phyloP scores from a whole-genome alignment of 2,797 vertebrate genomes.

The Meriones psammophilus region DNA sequence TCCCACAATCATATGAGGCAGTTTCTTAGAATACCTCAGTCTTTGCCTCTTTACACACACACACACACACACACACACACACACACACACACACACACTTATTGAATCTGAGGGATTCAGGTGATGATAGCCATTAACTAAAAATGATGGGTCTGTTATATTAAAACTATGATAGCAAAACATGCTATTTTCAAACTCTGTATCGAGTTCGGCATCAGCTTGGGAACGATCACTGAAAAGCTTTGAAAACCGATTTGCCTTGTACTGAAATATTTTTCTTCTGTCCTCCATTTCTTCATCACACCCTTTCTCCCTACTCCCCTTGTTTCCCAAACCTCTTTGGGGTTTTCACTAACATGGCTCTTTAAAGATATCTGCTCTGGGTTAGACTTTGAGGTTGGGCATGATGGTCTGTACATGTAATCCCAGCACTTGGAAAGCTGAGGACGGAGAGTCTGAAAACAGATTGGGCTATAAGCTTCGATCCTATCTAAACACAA shows the following conservation, averaged over 20 bases:
- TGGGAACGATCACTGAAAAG: background rate
- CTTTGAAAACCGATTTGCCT: constrained; percentile 39
- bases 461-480: background rate
- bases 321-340: background rate
- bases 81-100: background rate
- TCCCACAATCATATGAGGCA: background rate
- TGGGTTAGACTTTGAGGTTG: background rate
- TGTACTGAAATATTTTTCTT: background rate
- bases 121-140: background rate
- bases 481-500: too few species aligned
- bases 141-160: background rate
- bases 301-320: background rate
- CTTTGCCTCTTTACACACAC: background rate
- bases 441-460: background rate
- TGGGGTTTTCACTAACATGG: constrained; percentile 13
- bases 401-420: background rate
- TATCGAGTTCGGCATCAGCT: background rate
- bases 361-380: constrained; percentile 18
- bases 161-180: constrained; percentile 40
- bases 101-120: background rate
- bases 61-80: too few species aligned
- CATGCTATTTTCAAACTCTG: constrained; percentile 14
- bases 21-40: background rate
- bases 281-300: background rate
- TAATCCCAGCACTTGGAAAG: background rate